Percentiles rank a stretch among this genome's conserved stretches.
These are phyloP conservation scores for Petaurus breviceps DNA, from an alignment of 2,113 vertebrate species.

Conservation along the genomic window DNA sequence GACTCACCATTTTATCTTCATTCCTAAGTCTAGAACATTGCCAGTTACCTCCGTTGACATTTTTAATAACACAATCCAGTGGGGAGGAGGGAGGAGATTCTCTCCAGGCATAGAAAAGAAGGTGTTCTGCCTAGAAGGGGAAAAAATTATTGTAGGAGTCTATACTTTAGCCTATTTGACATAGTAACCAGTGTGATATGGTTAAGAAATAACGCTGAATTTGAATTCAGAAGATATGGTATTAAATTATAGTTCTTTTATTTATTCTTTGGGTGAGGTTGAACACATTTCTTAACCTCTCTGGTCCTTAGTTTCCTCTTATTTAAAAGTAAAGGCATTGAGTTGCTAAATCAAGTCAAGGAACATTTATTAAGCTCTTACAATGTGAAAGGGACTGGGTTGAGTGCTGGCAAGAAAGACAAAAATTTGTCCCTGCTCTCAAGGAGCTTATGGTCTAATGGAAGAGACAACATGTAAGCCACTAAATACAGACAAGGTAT, in stretches of 20 bases:
- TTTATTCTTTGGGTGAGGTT: background rate
- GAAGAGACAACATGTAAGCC: background rate
- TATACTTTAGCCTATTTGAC: background rate
- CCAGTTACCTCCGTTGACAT: background rate
- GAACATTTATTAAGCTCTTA: no score
- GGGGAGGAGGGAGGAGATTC: rapidly evolving
- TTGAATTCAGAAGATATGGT: background rate
- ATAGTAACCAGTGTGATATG: background rate
- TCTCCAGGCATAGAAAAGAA: background rate
- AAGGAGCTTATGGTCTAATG: background rate
- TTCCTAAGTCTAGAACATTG: background rate
- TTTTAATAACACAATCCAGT: background rate
- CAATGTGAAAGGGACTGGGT: background rate
- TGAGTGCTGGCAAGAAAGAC: background rate
- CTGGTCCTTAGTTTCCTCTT: background rate
- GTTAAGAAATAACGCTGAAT: background rate
- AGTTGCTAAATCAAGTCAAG: no score
- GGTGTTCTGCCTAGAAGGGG: background rate
- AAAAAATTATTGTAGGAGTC: background rate
- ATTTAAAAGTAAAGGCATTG: background rate
- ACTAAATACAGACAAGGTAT: background rate
- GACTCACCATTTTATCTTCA: rapidly evolving
- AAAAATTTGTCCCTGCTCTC: background rate
- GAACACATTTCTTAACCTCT: background rate
- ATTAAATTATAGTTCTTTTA: background rate